Conservation (phyloP, 2,113 vertebrate genomes). For the Acanthisitta chloris region DNA sequence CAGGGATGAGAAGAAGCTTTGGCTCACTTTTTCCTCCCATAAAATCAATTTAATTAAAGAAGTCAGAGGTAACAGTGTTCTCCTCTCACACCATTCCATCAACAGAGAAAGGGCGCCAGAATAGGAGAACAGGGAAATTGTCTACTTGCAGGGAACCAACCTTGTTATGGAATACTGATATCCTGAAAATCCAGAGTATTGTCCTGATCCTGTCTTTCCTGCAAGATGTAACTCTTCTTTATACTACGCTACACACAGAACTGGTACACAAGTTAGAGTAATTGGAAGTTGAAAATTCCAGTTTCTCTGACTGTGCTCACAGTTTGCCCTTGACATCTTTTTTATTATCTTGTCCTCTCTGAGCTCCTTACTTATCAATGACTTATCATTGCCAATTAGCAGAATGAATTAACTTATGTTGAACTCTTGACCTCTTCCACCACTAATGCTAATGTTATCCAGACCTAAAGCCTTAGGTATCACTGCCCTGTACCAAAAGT, state of each 20-base stretch:
- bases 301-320: background rate
- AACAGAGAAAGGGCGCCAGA: background rate
- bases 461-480: background rate
- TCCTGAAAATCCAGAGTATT: background rate
- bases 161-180: background rate
- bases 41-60: background rate
- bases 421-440: background rate
- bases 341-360: background rate
- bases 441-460: background rate
- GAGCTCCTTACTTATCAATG: background rate
- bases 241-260: background rate
- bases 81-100: background rate
- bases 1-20: background rate
- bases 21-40: background rate
- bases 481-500: background rate
- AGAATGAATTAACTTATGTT: background rate
- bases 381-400: background rate
- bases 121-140: background rate
- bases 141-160: background rate
- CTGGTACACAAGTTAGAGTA: background rate
- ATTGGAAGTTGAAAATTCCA: background rate
- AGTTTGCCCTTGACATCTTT: background rate
- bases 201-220: background rate
- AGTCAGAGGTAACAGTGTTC: background rate
- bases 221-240: background rate